Base-by-base conservation (phyloP, 2,797 vertebrate species). In the Poecilia velifera region DNA sequence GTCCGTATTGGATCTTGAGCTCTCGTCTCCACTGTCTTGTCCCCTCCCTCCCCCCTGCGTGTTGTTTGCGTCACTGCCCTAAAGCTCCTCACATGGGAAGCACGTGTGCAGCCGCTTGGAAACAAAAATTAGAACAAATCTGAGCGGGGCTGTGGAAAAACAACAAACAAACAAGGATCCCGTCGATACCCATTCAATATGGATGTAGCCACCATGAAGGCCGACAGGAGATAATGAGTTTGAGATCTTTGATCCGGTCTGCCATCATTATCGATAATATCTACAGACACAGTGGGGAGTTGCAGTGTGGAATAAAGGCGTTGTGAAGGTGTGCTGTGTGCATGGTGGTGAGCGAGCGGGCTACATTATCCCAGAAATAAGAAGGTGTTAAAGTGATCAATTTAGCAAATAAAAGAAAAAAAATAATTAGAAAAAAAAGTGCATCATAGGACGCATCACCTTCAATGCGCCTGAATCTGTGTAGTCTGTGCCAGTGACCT, bases 401-500 rank as follows among this genome's bases (percentile, higher is more conserved):
- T 70, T 86, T 2, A 45, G 55, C 36, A 47, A 72, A 84, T 68
- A 47, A 80, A 12, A 73, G 28, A 31, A 76, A 70, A 5, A 75
- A 62, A 87, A 74, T n/a, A 3, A 81, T 77, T 22, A 78, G 84
- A 76, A 41, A 41, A 80, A 82, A 84, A 62, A 51, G 76, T 80
- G 80, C 43, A 81, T 82, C 39, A 86, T 86, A 70, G 66, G 81
- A 80, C 80, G 82, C 73, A 83, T 36, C 6, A 41, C 79, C 85
- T 89, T 82, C 66, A 82, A 76, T 88, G 86, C n/a, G 83, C 86
- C 80, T 74, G 79, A 77, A 80, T 88, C 86, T 88, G 79, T 78
- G 84, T 85, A 85, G 92, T 89, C 88, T 93, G 93, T 93, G 92
- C 94, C 93, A 94, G 91, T 95, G 94, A 95, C 94, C 94, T 94